A percentile compares a stretch with the other conserved stretches of the same genome.
Conservation (phyloP, 2,888 invertebrate genomes). For the Hyalella azteca region DNA sequence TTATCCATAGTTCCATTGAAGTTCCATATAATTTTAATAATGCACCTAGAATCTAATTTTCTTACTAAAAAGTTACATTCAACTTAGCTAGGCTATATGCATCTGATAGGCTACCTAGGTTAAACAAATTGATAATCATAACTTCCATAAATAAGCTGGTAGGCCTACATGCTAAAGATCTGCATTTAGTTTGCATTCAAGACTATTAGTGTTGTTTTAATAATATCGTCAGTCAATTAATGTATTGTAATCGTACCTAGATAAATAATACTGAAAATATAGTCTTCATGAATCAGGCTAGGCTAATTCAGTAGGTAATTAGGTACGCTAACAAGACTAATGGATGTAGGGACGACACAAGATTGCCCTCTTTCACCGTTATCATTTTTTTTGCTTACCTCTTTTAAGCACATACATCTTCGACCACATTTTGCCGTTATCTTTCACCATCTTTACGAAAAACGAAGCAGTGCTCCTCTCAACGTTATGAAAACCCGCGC, state of each 20-base stretch:
- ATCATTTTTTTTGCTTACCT: conserved; percentile 33
- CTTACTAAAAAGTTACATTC: no score
- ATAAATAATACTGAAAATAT: not conserved
- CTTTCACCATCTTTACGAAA: conserved; percentile 44
- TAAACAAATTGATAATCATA: no score
- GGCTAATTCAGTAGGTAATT: not conserved
- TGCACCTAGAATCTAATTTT: no score
- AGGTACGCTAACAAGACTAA: not conserved
- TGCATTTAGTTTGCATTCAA: no score
- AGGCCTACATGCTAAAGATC: no score
- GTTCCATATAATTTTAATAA: no score
- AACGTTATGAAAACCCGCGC: no score
- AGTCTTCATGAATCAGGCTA: not conserved
- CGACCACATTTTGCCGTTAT: conserved; percentile 54
- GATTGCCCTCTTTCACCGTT: not conserved
- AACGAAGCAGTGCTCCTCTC: no score
- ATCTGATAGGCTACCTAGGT: no score
- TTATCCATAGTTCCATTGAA: no score
- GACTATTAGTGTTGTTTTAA: not conserved
- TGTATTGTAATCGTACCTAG: not conserved
- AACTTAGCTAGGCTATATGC: no score
- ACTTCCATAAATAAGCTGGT: no score
- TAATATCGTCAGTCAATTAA: not conserved
- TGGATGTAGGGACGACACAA: not conserved
- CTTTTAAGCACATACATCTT: conserved; percentile 58